A percentile compares a stretch with the other conserved stretches of the same genome.
phyloP scores from a whole-genome alignment of 2,888 invertebrate species.

The Pristionchus maxplancki region DNA sequence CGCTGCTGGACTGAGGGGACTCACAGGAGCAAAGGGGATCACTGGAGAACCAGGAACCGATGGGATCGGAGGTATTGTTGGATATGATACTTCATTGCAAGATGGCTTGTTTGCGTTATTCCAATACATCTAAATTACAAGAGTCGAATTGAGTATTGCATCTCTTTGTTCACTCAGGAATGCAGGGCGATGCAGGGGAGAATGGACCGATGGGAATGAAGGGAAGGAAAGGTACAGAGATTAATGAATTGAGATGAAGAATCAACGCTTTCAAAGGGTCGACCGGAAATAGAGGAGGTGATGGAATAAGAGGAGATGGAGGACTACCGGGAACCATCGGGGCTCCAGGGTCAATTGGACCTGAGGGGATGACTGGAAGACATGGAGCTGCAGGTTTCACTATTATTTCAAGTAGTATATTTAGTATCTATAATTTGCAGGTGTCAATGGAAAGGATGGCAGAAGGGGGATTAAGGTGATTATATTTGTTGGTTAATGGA shows the following conservation, averaged over 20 bases:
- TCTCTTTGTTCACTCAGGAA: no score
- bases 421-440: no score
- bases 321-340: neutral
- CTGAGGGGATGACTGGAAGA: neutral
- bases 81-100: neutral
- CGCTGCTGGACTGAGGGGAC: neutral
- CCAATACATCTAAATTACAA: no score
- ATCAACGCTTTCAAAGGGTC: no score
- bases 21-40: neutral
- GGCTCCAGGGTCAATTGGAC: neutral
- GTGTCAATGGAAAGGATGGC: conserved; percentile 24
- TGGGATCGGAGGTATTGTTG: conserved; percentile 22
- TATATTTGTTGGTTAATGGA: neutral
- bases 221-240: neutral
- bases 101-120: no score
- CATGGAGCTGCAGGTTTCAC: no score
- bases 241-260: no score
- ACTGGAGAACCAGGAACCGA: neutral
- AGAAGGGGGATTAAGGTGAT: neutral
- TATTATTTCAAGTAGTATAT: no score
- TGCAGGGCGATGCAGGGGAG: neutral
- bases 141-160: no score
- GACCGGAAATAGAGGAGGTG: conserved; percentile 2
- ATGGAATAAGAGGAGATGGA: neutral
- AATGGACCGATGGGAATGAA: neutral